Conservation (phyloP, 2,888 invertebrate genomes). For the Nephrocerus scutellatus region DNA sequence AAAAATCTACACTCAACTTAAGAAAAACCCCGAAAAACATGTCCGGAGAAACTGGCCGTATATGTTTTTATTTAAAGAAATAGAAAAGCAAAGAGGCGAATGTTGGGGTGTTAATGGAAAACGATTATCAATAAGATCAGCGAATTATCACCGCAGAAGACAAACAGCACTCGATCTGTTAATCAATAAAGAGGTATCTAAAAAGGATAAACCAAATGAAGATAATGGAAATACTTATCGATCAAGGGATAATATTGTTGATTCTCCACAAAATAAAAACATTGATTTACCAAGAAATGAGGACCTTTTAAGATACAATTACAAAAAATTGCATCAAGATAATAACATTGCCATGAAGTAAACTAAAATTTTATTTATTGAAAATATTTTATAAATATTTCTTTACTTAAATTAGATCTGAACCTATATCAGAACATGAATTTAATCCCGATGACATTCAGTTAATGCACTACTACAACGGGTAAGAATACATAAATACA, state of each 20-base stretch:
- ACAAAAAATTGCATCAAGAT: conserved; percentile 25
- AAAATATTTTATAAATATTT: neutral
- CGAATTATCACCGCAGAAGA: conserved; percentile 42
- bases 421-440: conserved; percentile 43
- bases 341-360: conserved; percentile 41
- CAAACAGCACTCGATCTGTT: conserved; percentile 40
- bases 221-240: conserved; percentile 39
- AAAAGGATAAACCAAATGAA: conserved; percentile 27
- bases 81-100: conserved; percentile 46
- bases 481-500: no score
- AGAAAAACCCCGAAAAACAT: conserved; percentile 46
- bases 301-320: conserved; percentile 11
- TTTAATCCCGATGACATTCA: conserved; percentile 46
- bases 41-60: conserved; percentile 46
- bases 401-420: conserved; percentile 31
- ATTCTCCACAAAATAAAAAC: conserved; percentile 42
- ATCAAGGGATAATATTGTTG: conserved; percentile 44
- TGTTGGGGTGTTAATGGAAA: conserved; percentile 45
- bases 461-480: conserved; percentile 45
- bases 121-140: conserved; percentile 38
- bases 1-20: conserved; percentile 46
- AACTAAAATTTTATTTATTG: no score
- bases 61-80: conserved; percentile 46
- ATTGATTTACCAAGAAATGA: conserved; percentile 23
- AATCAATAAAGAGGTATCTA: no score